A percentile compares a stretch with the other conserved stretches of the same genome.
Evolutionary conservation across 2,113 vertebrate species (phyloP).

Genomic region (Dromiciops gliroides): DNA sequence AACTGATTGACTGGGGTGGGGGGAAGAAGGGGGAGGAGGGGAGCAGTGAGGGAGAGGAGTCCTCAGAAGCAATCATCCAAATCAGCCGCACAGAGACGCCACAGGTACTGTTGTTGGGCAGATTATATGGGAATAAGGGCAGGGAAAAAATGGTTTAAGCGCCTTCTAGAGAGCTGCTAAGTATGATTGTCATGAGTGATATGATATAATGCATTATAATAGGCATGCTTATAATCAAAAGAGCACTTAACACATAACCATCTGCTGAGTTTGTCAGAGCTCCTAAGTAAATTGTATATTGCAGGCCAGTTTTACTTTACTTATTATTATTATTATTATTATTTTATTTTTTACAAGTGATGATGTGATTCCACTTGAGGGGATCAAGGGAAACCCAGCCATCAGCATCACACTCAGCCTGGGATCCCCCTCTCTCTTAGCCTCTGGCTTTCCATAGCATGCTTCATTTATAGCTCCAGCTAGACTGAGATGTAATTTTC

Average conservation of each 20-base stretch:
- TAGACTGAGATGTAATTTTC: slow-evolving; percentile 12
- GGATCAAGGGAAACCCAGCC: slow-evolving; percentile 38
- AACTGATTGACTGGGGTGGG: background rate
- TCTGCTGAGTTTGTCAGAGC: background rate
- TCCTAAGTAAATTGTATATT: background rate
- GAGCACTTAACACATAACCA: background rate
- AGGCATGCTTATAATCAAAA: background rate
- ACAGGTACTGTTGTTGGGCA: background rate
- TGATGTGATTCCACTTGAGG: slow-evolving; percentile 24
- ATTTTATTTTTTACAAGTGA: background rate
- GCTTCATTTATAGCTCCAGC: background rate
- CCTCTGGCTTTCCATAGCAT: background rate
- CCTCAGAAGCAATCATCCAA: slow-evolving; percentile 38
- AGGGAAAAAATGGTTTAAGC: background rate
- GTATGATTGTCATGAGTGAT: background rate
- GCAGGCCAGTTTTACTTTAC: slow-evolving; percentile 12
- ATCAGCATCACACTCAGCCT: background rate
- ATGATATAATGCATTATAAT: background rate
- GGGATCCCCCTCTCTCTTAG: background rate
- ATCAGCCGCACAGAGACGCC: background rate
- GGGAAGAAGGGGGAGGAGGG: background rate
- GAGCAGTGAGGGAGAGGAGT: slow-evolving; percentile 15
- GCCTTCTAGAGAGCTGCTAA: background rate
- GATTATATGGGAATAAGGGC: background rate
- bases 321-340: slow-evolving; percentile 14